These are phyloP conservation scores for Agrilus mali DNA, from an alignment of 2,888 invertebrate species.

Conservation along the genomic window DNA sequence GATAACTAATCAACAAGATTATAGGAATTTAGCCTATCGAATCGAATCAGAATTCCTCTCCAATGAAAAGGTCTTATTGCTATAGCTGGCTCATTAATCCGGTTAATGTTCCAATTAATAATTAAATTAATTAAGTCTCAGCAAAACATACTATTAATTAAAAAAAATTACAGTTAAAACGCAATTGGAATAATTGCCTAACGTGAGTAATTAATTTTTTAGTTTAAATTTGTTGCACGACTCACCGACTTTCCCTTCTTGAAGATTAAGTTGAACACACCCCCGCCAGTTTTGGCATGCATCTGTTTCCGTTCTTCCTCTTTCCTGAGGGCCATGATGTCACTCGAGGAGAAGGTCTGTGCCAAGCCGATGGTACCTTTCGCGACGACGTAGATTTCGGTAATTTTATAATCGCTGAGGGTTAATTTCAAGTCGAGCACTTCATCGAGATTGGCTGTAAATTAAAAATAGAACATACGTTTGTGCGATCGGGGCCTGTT, in stretches of 20 bases:
- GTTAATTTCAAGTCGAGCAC: slow-evolving; percentile 43
- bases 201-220: not conserved
- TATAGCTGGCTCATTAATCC: too few relatives aligned
- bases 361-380: slow-evolving; percentile 38
- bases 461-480: slow-evolving; percentile 4
- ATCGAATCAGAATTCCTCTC: not conserved
- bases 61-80: too few relatives aligned
- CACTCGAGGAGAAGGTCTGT: slow-evolving; percentile 32
- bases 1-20: too few relatives aligned
- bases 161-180: too few relatives aligned
- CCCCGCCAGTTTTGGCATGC: slow-evolving; percentile 35
- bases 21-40: too few relatives aligned
- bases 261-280: slow-evolving; percentile 42
- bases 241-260: slow-evolving; percentile 33
- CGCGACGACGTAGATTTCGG: slow-evolving; percentile 48
- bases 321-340: slow-evolving; percentile 44
- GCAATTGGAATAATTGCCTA: too few relatives aligned
- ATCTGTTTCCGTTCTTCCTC: slow-evolving; percentile 43
- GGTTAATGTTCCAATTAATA: too few relatives aligned
- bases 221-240: slow-evolving; percentile 4
- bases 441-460: slow-evolving; percentile 45
- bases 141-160: not conserved
- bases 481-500: not conserved
- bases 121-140: too few relatives aligned
- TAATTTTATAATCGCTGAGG: slow-evolving; percentile 50